phyloP scores from a whole-genome alignment of 1,140 invertebrate genomes.

The Himalopsyche phryganea region DNA sequence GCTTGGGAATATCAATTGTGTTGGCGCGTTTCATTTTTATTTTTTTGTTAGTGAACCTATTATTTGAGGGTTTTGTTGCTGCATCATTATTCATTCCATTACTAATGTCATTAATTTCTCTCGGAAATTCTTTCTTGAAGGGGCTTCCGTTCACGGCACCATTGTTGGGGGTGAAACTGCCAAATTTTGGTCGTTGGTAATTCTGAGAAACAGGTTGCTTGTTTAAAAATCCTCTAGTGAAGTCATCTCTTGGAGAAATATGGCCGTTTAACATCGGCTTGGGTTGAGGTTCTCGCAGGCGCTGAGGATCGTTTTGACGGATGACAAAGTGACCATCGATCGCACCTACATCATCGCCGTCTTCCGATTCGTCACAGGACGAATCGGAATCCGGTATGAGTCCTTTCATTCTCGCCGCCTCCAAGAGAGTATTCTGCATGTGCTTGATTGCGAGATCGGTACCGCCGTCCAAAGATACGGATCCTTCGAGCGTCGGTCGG shows the following conservation, averaged over 20 bases:
- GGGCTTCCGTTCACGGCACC: no score
- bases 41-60: slow-evolving; percentile 65
- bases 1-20: slow-evolving; percentile 82
- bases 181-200: no score
- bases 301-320: slow-evolving; percentile 11
- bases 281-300: no score
- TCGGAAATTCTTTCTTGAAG: no score
- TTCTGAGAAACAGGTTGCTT: no score
- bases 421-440: slow-evolving; percentile 22
- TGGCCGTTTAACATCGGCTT: no score
- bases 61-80: slow-evolving; percentile 45
- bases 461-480: slow-evolving; percentile 16
- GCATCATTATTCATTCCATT: background rate
- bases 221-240: no score
- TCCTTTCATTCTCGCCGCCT: slow-evolving; percentile 1
- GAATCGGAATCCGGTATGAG: no score
- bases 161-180: no score
- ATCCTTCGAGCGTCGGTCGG: slow-evolving; percentile 17
- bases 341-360: slow-evolving; percentile 8
- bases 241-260: no score
- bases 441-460: slow-evolving; percentile 10
- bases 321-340: slow-evolving; percentile 15
- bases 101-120: no score
- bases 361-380: slow-evolving; percentile 11
- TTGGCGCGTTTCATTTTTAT: slow-evolving; percentile 80